Percentiles rank a stretch among this genome's conserved stretches.
Evolutionary conservation across 2,888 invertebrate genomes (phyloP).

Genomic region (Sesia bembeciformis): DNA sequence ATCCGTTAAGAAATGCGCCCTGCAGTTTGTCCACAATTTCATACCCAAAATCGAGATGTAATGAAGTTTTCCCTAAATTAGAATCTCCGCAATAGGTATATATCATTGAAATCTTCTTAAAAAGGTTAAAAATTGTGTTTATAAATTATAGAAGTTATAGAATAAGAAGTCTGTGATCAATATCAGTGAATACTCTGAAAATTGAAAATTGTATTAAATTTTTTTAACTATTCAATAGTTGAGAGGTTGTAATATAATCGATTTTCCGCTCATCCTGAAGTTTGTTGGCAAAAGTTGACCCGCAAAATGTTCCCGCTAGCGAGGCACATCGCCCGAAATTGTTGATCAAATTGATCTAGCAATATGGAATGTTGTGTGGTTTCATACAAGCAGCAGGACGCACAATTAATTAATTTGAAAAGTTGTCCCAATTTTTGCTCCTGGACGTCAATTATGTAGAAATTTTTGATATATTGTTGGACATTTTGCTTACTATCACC

Average conservation of each 20-base stretch:
- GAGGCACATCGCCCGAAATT: slow-evolving; percentile 16
- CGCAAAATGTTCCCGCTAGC: slow-evolving; percentile 6
- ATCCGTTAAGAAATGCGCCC: too few species aligned
- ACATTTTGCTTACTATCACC: too few species aligned
- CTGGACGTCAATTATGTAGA: background rate
- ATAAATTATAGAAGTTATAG: too few species aligned
- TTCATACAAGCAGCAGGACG: background rate
- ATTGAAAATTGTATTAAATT: slow-evolving; percentile 1
- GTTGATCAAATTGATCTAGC: slow-evolving; percentile 21
- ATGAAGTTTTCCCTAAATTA: too few species aligned
- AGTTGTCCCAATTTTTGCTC: slow-evolving; percentile 2
- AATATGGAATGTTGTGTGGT: background rate
- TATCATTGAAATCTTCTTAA: too few species aligned
- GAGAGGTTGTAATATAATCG: background rate
- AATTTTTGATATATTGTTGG: background rate
- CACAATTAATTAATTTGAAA: slow-evolving; percentile 2
- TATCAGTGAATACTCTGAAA: too few species aligned
- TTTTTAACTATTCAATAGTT: slow-evolving; percentile 8
- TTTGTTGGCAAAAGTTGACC: slow-evolving; percentile 22
- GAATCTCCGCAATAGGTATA: too few species aligned
- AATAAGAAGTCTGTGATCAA: too few species aligned
- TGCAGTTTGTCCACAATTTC: too few species aligned
- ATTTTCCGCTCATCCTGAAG: slow-evolving; percentile 19
- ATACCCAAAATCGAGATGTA: too few species aligned
- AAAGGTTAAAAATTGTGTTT: too few species aligned